Evolutionary conservation across 2,888 invertebrate genomes (phyloP).

Genomic region (Parnassius smintheus): DNA sequence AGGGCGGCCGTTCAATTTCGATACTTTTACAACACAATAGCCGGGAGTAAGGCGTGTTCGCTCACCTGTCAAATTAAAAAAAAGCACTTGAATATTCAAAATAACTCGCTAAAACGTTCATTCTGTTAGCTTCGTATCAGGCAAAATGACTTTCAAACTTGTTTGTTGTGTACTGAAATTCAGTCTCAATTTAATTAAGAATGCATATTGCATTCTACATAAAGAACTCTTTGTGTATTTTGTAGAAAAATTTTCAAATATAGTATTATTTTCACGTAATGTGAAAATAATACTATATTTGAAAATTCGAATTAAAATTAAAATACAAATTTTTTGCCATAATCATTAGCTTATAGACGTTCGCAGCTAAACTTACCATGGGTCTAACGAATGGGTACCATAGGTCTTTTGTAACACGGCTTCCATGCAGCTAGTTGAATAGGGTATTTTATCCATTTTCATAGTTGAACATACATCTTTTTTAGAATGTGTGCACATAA

Average conservation of each 20-base stretch:
- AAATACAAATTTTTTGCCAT: too few relatives aligned
- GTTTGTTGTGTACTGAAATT: conserved; percentile 30
- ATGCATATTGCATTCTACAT: not conserved
- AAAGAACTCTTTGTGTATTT: not conserved
- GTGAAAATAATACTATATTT: too few relatives aligned
- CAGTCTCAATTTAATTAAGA: conserved; percentile 24
- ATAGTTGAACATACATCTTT: too few relatives aligned
- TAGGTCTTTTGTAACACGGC: too few relatives aligned
- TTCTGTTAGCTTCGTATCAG: conserved; percentile 28
- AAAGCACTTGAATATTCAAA: conserved; percentile 73
- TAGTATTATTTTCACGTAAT: too few relatives aligned
- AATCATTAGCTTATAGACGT: too few relatives aligned
- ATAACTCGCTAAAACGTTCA: conserved; percentile 40
- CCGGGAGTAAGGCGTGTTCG: conserved; percentile 73
- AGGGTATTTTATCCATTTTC: too few relatives aligned
- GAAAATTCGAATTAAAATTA: too few relatives aligned
- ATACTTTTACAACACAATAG: conserved; percentile 79
- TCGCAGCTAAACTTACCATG: too few relatives aligned
- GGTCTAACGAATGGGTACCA: too few relatives aligned
- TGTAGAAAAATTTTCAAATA: not conserved
- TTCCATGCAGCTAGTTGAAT: too few relatives aligned
- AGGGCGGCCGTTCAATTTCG: conserved; percentile 75
- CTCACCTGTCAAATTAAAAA: conserved; percentile 79
- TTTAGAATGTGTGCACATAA: too few relatives aligned
- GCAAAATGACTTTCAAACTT: conserved; percentile 29